Conservation (phyloP, 2,113 vertebrate genomes). For the Laticauda colubrina region DNA sequence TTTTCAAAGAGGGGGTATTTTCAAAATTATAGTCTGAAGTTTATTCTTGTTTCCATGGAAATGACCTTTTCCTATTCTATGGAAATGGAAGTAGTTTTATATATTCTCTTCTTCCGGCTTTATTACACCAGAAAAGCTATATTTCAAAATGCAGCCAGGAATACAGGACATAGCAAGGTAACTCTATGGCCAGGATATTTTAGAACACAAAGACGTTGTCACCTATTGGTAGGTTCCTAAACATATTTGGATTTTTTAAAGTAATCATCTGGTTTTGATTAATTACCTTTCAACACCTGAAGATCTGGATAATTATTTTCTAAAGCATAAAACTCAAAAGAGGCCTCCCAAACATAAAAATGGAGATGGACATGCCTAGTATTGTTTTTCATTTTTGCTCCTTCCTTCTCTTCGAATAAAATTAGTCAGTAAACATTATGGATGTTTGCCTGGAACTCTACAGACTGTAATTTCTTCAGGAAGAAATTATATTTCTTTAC, state of each 20-base stretch:
- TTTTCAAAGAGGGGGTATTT: slow-evolving; percentile 53
- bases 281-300: slow-evolving; percentile 32
- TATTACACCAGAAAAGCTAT: slow-evolving; percentile 63
- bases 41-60: slow-evolving; percentile 68
- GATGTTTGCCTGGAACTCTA: background rate
- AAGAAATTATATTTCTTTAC: background rate
- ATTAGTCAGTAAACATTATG: background rate
- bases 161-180: slow-evolving; percentile 34
- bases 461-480: background rate
- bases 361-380: background rate
- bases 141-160: slow-evolving; percentile 60
- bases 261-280: slow-evolving; percentile 41
- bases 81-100: slow-evolving; percentile 68
- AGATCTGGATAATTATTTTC: slow-evolving; percentile 27
- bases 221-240: slow-evolving; percentile 46
- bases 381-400: background rate
- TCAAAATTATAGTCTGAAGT: slow-evolving; percentile 62
- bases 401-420: background rate
- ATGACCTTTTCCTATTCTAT: slow-evolving; percentile 68
- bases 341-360: background rate
- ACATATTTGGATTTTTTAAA: slow-evolving; percentile 32
- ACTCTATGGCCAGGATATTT: slow-evolving; percentile 47
- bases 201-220: slow-evolving; percentile 39
- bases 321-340: slow-evolving; percentile 28
- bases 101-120: slow-evolving; percentile 66